These are phyloP conservation scores for Pammene aurita DNA, from an alignment of 2,888 invertebrate genomes.

Conservation along the genomic window DNA sequence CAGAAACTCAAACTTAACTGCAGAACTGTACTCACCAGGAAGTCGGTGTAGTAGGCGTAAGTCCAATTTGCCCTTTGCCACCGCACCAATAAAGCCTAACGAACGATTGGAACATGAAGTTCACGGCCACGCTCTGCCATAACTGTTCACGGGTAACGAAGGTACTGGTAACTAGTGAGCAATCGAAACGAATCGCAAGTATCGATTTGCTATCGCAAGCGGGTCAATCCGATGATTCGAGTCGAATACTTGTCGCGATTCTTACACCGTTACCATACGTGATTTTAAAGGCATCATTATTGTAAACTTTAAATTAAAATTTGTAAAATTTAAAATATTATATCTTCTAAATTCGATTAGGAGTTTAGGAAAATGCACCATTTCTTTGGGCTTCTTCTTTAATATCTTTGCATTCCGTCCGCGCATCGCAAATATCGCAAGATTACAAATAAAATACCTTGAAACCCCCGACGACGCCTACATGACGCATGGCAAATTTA, in stretches of 20 bases:
- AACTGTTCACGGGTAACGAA: slow-evolving; percentile 51
- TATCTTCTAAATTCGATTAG: too few relatives aligned
- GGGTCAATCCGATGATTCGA: slow-evolving; percentile 62
- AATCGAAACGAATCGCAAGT: slow-evolving; percentile 62
- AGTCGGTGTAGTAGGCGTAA: slow-evolving; percentile 32
- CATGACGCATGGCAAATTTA: too few relatives aligned
- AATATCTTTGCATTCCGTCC: too few relatives aligned
- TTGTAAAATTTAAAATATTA: too few relatives aligned
- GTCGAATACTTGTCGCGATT: neutral
- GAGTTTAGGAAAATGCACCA: too few relatives aligned
- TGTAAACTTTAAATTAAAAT: too few relatives aligned
- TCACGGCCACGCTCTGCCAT: slow-evolving; percentile 58
- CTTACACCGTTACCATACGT: neutral
- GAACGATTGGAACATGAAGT: slow-evolving; percentile 57
- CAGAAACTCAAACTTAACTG: too few relatives aligned
- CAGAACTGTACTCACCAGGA: slow-evolving; percentile 17
- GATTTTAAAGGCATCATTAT: neutral
- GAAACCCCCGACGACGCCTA: too few relatives aligned
- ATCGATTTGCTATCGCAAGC: slow-evolving; percentile 57
- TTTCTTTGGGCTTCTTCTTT: too few relatives aligned
- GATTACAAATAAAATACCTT: too few relatives aligned
- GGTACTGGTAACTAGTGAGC: slow-evolving; percentile 58
- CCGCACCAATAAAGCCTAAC: slow-evolving; percentile 55
- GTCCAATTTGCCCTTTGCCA: slow-evolving; percentile 45
- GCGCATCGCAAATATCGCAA: too few relatives aligned